A percentile compares a stretch with the other conserved stretches of the same genome.
Conservation (phyloP, 2,888 invertebrate genomes). For the Embidobia sp. region DNA sequence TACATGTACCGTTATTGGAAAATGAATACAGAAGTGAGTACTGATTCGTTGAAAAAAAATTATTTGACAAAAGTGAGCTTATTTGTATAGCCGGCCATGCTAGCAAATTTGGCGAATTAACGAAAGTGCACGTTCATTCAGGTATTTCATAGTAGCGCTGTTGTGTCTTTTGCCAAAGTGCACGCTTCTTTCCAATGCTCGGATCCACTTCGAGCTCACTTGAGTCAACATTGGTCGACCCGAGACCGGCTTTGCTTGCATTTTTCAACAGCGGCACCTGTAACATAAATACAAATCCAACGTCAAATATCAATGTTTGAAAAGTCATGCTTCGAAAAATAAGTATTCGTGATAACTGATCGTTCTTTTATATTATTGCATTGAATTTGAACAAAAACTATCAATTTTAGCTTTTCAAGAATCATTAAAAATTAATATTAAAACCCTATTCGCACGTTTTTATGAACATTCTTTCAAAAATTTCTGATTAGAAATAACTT, state of each 20-base stretch:
- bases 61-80: too few species aligned
- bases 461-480: conserved; percentile 21
- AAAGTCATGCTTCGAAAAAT: conserved; percentile 26
- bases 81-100: too few species aligned
- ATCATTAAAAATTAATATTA: too few species aligned
- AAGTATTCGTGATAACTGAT: too few species aligned
- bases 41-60: too few species aligned
- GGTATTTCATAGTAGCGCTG: conserved; percentile 79
- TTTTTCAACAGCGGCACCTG: conserved; percentile 85
- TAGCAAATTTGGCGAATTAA: too few species aligned
- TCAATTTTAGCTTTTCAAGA: too few species aligned
- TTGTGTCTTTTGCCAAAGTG: conserved; percentile 81
- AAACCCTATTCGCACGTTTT: conserved; percentile 20
- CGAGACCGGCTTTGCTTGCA: conserved; percentile 85
- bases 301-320: conserved; percentile 43
- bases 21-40: too few species aligned
- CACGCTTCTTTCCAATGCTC: conserved; percentile 76
- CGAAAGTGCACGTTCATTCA: conserved; percentile 61
- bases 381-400: too few species aligned
- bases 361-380: too few species aligned
- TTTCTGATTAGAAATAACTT: conserved; percentile 60
- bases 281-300: conserved; percentile 67
- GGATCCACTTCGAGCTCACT: conserved; percentile 73
- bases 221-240: conserved; percentile 79
- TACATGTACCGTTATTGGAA: too few species aligned